Conservation (phyloP, 2,797 vertebrate genomes). For the Lithobates pipiens region DNA sequence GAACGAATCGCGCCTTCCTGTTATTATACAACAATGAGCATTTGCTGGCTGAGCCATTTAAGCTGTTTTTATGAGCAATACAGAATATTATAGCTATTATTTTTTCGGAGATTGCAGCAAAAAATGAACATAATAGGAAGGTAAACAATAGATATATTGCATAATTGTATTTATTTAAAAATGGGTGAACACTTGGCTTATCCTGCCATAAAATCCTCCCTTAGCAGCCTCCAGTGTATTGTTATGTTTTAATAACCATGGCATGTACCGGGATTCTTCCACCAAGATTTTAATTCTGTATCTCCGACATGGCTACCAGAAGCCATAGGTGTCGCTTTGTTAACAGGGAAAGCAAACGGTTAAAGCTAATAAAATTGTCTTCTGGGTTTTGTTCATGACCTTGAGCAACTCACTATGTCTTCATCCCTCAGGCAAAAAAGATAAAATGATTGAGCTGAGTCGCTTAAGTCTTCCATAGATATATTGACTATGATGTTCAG, state of each 20-base stretch:
- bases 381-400: constrained; percentile 32
- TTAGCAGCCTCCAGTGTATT: constrained; percentile 9
- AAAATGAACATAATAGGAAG: constrained; percentile 21
- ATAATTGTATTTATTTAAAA: constrained; percentile 44
- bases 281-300: not conserved
- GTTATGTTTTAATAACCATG: constrained; percentile 34
- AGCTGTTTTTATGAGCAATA: constrained; percentile 34
- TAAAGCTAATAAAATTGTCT: constrained; percentile 23
- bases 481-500: not conserved
- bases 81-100: constrained; percentile 41
- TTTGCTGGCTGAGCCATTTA: constrained; percentile 1
- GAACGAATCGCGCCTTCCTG: constrained; percentile 17
- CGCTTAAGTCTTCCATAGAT: constrained; percentile 8
- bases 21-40: constrained; percentile 51
- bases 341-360: not conserved
- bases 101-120: constrained; percentile 17
- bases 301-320: not conserved
- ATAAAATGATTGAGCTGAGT: constrained; percentile 30
- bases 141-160: constrained; percentile 29
- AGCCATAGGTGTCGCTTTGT: not conserved
- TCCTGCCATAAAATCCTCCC: not conserved
- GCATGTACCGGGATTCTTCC: constrained; percentile 1
- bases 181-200: constrained; percentile 15
- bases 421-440: constrained; percentile 16
- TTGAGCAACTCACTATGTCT: constrained; percentile 23